Evolutionary conservation across 2,888 invertebrate genomes (phyloP).

Genomic region (Zele albiditarsus): DNA sequence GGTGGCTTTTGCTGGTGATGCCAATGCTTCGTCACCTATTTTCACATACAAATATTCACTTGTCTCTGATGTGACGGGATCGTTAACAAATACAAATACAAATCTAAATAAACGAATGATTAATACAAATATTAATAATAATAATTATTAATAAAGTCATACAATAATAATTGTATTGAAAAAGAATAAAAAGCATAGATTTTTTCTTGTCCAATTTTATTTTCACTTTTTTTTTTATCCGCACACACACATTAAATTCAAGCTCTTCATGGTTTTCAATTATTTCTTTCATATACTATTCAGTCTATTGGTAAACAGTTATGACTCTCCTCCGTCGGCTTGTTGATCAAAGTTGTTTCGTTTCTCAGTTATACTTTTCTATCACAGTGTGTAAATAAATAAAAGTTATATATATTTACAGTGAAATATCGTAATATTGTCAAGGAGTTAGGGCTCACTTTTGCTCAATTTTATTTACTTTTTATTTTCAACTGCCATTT

Average conservation of each 20-base stretch:
- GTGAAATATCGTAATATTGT: too few species aligned
- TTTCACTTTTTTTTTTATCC: neutral
- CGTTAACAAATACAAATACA: neutral
- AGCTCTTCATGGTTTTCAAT: neutral
- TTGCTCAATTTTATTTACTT: too few species aligned
- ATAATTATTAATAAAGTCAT: neutral
- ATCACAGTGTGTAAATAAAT: slow-evolving; percentile 37
- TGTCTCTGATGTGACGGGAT: neutral
- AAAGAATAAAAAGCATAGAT: neutral
- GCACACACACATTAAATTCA: neutral
- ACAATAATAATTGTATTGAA: neutral
- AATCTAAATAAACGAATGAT: neutral
- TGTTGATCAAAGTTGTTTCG: slow-evolving; percentile 58
- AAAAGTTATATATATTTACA: too few species aligned
- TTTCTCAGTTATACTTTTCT: slow-evolving; percentile 54
- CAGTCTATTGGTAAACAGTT: slow-evolving; percentile 60
- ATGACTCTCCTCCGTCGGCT: slow-evolving; percentile 62
- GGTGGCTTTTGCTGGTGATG: neutral
- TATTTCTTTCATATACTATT: neutral
- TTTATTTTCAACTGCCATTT: too few species aligned
- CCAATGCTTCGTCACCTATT: neutral
- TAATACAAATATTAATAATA: neutral
- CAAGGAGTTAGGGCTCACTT: too few species aligned
- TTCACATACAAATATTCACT: neutral
- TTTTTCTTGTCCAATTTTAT: neutral